Percentiles rank a stretch among this genome's conserved stretches.
Evolutionary conservation across 1,140 invertebrate species (phyloP).

Genomic region (Lasioglossum baleicum): DNA sequence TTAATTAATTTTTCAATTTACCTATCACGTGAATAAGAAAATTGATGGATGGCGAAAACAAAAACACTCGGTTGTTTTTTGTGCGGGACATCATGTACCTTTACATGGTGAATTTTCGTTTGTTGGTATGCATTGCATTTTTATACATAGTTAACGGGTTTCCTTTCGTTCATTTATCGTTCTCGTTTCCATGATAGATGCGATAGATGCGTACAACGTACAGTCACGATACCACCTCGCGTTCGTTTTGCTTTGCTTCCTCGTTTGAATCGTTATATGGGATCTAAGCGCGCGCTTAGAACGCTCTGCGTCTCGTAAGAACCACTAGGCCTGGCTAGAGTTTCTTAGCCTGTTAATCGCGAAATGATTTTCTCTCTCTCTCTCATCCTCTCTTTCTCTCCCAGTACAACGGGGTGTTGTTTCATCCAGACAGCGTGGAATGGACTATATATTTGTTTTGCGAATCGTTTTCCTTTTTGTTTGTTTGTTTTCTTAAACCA

Average conservation of each 20-base stretch:
- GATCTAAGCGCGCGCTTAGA: slow-evolving; percentile 51
- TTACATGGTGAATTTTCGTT: slow-evolving; percentile 37
- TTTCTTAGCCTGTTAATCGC: slow-evolving; percentile 50
- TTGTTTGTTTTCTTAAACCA: slow-evolving; percentile 51
- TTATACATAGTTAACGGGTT: slow-evolving; percentile 44
- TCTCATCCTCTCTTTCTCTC: background rate
- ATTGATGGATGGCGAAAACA: slow-evolving; percentile 57
- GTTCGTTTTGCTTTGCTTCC: background rate
- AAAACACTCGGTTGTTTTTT: slow-evolving; percentile 56
- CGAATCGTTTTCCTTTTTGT: slow-evolving; percentile 67
- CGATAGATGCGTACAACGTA: slow-evolving; percentile 31
- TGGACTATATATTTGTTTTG: slow-evolving; percentile 70
- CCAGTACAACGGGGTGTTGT: slow-evolving; percentile 57
- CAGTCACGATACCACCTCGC: slow-evolving; percentile 1
- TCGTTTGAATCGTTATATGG: slow-evolving; percentile 20
- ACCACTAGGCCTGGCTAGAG: slow-evolving; percentile 61
- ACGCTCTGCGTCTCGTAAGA: slow-evolving; percentile 48
- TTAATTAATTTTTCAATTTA: slow-evolving; percentile 16
- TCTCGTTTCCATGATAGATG: slow-evolving; percentile 19
- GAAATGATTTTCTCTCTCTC: slow-evolving; percentile 26
- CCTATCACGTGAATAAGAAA: slow-evolving; percentile 44
- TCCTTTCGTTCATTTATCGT: background rate
- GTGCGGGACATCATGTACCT: slow-evolving; percentile 63
- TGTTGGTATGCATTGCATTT: slow-evolving; percentile 1
- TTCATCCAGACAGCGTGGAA: slow-evolving; percentile 69